These are phyloP conservation scores for Geotrupes spiniger DNA, from an alignment of 2,888 invertebrate species.

Conservation along the genomic window DNA sequence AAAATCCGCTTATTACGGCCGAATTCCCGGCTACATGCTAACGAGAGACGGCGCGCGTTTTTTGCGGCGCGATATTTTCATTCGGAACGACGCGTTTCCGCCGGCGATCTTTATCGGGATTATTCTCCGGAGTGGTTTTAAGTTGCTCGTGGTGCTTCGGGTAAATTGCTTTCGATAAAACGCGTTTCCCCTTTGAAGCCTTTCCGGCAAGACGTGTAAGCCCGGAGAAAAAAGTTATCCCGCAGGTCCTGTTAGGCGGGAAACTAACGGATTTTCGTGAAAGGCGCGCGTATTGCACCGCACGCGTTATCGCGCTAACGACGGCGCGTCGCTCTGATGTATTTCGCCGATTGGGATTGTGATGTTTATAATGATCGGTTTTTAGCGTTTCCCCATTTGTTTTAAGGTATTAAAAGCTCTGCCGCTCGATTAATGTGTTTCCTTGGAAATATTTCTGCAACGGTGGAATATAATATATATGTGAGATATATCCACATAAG, in stretches of 20 bases:
- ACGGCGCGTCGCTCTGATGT: too few species aligned
- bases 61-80: constrained; percentile 28
- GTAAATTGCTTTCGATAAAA: constrained; percentile 45
- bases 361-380: too few species aligned
- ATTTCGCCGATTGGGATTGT: too few species aligned
- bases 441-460: too few species aligned
- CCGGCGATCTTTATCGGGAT: constrained; percentile 39
- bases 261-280: too few species aligned
- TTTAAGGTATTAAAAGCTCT: too few species aligned
- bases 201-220: constrained; percentile 40
- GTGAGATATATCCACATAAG: too few species aligned
- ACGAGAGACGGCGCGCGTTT: constrained; percentile 11
- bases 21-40: constrained; percentile 25
- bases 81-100: constrained; percentile 24
- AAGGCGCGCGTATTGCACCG: too few species aligned
- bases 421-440: too few species aligned
- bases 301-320: too few species aligned
- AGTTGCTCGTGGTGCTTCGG: constrained; percentile 39
- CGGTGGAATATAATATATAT: too few species aligned
- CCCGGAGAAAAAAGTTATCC: constrained; percentile 33
- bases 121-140: constrained; percentile 44
- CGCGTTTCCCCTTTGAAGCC: constrained; percentile 38
- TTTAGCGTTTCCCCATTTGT: too few species aligned
- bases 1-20: constrained; percentile 12
- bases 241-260: constrained; percentile 21